Conservation (phyloP, 2,797 vertebrate genomes). For the Poecilia velifera region DNA sequence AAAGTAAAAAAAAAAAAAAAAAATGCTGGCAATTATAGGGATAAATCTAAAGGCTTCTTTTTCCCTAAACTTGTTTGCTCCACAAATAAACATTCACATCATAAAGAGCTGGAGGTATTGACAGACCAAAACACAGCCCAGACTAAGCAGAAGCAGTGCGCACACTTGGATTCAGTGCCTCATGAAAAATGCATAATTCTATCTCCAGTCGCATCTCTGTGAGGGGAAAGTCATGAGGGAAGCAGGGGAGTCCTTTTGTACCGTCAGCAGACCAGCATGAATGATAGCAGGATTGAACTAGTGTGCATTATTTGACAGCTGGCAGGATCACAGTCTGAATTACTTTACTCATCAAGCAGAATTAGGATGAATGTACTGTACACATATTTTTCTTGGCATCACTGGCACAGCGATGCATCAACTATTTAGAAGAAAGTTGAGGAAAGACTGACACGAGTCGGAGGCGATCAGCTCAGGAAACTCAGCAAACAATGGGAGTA, state of each 20-base stretch:
- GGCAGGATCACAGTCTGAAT: slow-evolving; percentile 49
- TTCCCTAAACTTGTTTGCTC: slow-evolving; percentile 53
- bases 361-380: slow-evolving; percentile 53
- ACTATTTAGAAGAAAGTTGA: slow-evolving; percentile 36
- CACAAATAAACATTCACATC: slow-evolving; percentile 56
- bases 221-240: slow-evolving; percentile 65
- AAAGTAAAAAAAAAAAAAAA: not conserved
- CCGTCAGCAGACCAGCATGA: slow-evolving; percentile 51
- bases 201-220: slow-evolving; percentile 67
- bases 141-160: slow-evolving; percentile 57
- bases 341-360: slow-evolving; percentile 59
- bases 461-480: slow-evolving; percentile 29
- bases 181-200: slow-evolving; percentile 78
- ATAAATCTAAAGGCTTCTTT: slow-evolving; percentile 47
- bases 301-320: slow-evolving; percentile 45
- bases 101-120: slow-evolving; percentile 65
- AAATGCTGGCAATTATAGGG: slow-evolving; percentile 37
- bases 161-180: slow-evolving; percentile 59
- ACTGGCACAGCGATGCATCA: slow-evolving; percentile 17
- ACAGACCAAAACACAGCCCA: slow-evolving; percentile 65
- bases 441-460: slow-evolving; percentile 35
- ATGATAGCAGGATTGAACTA: slow-evolving; percentile 51
- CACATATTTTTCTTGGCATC: slow-evolving; percentile 42
- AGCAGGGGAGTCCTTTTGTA: slow-evolving; percentile 59
- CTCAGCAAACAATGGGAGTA: slow-evolving; percentile 25